phyloP scores from a whole-genome alignment of 92 coral and sea anemone species.

The Actinostola sp. region DNA sequence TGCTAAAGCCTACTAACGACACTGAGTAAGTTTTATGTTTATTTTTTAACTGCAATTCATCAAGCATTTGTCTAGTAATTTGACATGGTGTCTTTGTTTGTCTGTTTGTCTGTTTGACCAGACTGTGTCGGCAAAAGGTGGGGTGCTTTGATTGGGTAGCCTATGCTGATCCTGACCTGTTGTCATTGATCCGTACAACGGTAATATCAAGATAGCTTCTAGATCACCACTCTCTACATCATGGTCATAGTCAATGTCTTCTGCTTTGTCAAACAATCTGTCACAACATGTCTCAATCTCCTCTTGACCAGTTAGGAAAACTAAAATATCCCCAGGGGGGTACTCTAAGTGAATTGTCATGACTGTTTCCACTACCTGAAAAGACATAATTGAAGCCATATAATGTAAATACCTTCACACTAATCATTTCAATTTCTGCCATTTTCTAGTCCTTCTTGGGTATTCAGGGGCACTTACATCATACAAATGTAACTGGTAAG shows the following conservation, averaged over 20 bases:
- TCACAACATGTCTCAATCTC: constrained; percentile 93
- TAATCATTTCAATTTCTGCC: no score
- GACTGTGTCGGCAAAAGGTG: no score
- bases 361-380: constrained; percentile 80
- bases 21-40: no score
- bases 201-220: constrained; percentile 81
- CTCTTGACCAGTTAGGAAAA: constrained; percentile 92
- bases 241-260: constrained; percentile 79
- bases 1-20: no score
- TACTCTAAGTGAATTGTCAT: constrained; percentile 84
- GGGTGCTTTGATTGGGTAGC: background rate
- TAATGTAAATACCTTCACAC: no score
- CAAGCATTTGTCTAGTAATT: no score
- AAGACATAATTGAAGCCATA: background rate
- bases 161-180: constrained; percentile 68
- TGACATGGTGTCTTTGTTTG: no score
- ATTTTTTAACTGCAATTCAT: no score
- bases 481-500: no score
- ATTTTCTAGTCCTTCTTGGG: no score
- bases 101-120: no score
- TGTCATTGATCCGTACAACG: constrained; percentile 89
- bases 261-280: constrained; percentile 85
- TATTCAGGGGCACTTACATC: no score
- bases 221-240: constrained; percentile 70
- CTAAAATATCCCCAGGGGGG: constrained; percentile 77